phyloP scores from a whole-genome alignment of 2,888 invertebrate genomes.

The Acleris literana region DNA sequence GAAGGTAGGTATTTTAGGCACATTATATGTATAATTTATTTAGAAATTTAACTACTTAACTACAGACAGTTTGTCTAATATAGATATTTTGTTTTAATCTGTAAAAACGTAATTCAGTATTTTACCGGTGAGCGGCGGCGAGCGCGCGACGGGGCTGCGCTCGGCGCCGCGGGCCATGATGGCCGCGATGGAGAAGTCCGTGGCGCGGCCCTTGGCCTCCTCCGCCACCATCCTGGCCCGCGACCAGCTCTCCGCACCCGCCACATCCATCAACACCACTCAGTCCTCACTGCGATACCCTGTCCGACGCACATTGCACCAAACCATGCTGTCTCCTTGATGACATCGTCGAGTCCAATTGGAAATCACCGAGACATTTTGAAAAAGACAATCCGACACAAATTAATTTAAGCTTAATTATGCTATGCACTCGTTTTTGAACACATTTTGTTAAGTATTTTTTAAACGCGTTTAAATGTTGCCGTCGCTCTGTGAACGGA shows the following conservation, averaged over 20 bases:
- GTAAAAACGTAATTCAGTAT: background rate
- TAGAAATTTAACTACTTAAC: too few species aligned
- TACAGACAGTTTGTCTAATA: too few species aligned
- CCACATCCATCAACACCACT: constrained; percentile 79
- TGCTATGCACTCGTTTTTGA: constrained; percentile 20
- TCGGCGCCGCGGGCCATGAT: constrained; percentile 90
- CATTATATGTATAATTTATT: too few species aligned
- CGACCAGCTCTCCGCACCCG: constrained; percentile 73
- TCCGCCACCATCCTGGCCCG: constrained; percentile 77
- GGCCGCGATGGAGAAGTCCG: constrained; percentile 97
- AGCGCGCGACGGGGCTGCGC: constrained; percentile 74
- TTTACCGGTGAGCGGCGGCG: constrained; percentile 73
- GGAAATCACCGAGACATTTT: constrained; percentile 2
- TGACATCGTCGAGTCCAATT: background rate
- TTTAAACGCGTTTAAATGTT: constrained; percentile 2
- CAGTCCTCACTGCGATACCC: constrained; percentile 50
- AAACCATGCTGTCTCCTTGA: constrained; percentile 43
- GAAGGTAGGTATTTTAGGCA: too few species aligned
- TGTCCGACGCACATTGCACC: constrained; percentile 62
- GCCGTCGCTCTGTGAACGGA: constrained; percentile 18
- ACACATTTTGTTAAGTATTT: constrained; percentile 25
- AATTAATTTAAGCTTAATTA: background rate
- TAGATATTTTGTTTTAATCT: too few species aligned
- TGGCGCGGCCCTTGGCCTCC: constrained; percentile 85
- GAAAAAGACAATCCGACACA: background rate